A percentile compares a stretch with the other conserved stretches of the same genome.
Conservation (phyloP, 1,140 invertebrate species). For the Pseudobourletiella spinata region DNA sequence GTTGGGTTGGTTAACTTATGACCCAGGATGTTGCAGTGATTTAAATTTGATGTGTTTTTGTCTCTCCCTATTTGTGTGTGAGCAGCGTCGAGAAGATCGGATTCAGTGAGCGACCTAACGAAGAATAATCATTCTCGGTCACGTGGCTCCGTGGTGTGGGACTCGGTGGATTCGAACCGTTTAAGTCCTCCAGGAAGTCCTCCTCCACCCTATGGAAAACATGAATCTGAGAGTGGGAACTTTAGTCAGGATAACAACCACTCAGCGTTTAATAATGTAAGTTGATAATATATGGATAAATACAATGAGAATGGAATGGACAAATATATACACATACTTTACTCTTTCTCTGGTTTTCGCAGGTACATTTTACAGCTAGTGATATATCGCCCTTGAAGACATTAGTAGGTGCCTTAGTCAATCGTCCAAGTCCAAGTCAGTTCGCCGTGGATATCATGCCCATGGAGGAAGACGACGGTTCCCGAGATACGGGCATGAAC, state of each 20-base stretch:
- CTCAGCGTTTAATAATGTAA: conserved; percentile 21
- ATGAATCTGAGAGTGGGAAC: conserved; percentile 18
- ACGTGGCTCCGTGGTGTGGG: conserved; percentile 18
- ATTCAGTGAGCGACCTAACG: conserved; percentile 33
- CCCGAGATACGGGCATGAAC: conserved; percentile 7
- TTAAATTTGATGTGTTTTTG: too few relatives aligned
- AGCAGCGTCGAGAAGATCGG: conserved; percentile 30
- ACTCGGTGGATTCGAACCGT: conserved; percentile 32
- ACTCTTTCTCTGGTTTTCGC: neutral
- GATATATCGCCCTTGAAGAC: conserved; percentile 25
- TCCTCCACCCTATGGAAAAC: conserved; percentile 65
- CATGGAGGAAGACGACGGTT: conserved; percentile 84
- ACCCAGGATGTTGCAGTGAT: too few relatives aligned
- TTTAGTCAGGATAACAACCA: conserved; percentile 20
- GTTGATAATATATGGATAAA: conserved; percentile 1
- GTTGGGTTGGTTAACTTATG: too few relatives aligned
- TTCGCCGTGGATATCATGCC: conserved; percentile 58
- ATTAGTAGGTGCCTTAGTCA: conserved; percentile 4
- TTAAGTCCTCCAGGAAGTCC: conserved; percentile 73
- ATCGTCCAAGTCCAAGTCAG: neutral
- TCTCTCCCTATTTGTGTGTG: neutral
- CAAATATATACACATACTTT: too few relatives aligned
- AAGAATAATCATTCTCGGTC: conserved; percentile 22
- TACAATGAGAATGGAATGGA: too few relatives aligned
- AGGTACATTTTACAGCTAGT: conserved; percentile 19